phyloP scores from a whole-genome alignment of 1,140 invertebrate genomes.

The Brachionus koreanus region DNA sequence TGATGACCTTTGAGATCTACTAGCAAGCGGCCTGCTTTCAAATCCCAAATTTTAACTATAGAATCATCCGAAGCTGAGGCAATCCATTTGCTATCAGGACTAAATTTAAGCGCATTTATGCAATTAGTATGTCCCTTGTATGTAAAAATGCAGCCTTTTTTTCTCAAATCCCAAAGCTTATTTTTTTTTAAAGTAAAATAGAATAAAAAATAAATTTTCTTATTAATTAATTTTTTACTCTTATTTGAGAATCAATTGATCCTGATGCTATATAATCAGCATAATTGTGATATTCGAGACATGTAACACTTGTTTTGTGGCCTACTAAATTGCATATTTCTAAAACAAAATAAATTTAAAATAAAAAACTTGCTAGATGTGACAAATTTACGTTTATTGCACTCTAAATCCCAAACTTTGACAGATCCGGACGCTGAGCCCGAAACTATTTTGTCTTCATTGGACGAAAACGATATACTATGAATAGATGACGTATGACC shows the following conservation, averaged over 20 bases:
- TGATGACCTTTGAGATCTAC: conserved; percentile 80
- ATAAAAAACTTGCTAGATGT: neutral
- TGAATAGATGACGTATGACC: conserved; percentile 87
- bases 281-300: conserved; percentile 92
- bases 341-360: conserved; percentile 45
- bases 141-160: conserved; percentile 74
- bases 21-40: conserved; percentile 79
- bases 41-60: conserved; percentile 76
- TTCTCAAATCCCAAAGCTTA: conserved; percentile 69
- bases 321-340: conserved; percentile 78
- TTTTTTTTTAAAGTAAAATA: conserved; percentile 49
- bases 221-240: neutral
- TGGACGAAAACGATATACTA: conserved; percentile 86
- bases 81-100: conserved; percentile 94
- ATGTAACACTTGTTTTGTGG: conserved; percentile 81
- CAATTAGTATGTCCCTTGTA: conserved; percentile 72
- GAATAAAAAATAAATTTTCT: conserved; percentile 44
- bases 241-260: conserved; percentile 67
- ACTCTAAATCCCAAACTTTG: conserved; percentile 94
- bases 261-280: conserved; percentile 88
- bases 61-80: conserved; percentile 88
- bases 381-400: conserved; percentile 67
- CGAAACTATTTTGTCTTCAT: conserved; percentile 89
- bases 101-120: conserved; percentile 89
- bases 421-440: conserved; percentile 85